These are phyloP conservation scores for Spheniscus humboldti DNA, from an alignment of 2,797 vertebrate species.

Conservation along the genomic window DNA sequence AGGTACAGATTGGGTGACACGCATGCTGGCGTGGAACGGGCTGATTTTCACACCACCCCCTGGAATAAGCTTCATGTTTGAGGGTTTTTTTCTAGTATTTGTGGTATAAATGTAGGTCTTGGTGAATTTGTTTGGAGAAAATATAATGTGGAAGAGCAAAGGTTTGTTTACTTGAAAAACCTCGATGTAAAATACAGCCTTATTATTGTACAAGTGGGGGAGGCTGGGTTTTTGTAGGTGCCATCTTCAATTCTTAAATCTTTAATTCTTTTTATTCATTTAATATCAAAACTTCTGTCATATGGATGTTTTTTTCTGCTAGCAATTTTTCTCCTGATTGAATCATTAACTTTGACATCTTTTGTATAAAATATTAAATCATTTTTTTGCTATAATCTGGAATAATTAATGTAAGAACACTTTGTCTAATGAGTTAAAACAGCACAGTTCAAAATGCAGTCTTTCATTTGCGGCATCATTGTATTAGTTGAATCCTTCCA, in stretches of 20 bases:
- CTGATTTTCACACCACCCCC: slow-evolving; percentile 47
- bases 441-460: background rate
- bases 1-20: slow-evolving; percentile 27
- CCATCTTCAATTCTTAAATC: background rate
- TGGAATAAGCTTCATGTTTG: background rate
- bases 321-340: background rate
- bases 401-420: background rate
- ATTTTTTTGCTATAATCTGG: background rate
- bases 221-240: background rate
- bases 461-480: background rate
- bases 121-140: slow-evolving; percentile 16
- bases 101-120: slow-evolving; percentile 5
- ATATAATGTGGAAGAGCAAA: background rate
- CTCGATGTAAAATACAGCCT: background rate
- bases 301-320: background rate
- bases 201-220: background rate
- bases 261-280: background rate
- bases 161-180: background rate
- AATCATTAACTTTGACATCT: slow-evolving; percentile 21
- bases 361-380: background rate
- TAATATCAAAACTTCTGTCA: background rate
- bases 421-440: background rate
- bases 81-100: background rate
- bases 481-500: background rate
- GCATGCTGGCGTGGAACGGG: background rate